A percentile compares a stretch with the other conserved stretches of the same genome.
phyloP scores from a whole-genome alignment of 1,140 invertebrate genomes.

The Samia ricini region DNA sequence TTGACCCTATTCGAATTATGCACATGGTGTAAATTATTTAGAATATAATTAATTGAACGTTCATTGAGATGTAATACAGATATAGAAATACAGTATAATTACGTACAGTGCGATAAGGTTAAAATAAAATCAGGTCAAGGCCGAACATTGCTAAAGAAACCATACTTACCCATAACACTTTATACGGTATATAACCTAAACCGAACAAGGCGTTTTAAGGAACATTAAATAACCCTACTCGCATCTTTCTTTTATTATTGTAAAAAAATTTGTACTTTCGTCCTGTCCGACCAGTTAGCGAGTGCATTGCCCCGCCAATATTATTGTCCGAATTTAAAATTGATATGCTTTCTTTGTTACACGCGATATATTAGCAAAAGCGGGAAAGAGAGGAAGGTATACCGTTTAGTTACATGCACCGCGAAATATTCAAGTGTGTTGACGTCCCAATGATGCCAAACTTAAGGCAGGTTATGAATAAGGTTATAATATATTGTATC shows the following conservation, averaged over 20 bases:
- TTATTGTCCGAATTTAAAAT: constrained; percentile 66
- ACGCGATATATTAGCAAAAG: constrained; percentile 20
- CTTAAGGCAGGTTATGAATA: constrained; percentile 72
- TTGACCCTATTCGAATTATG: too few relatives aligned
- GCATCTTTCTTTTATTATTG: constrained; percentile 58
- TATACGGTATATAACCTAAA: background rate
- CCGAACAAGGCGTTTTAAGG: background rate
- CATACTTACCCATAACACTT: too few relatives aligned
- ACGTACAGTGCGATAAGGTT: too few relatives aligned
- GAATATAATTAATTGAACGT: too few relatives aligned
- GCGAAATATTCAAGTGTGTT: constrained; percentile 40
- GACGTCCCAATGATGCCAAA: constrained; percentile 53
- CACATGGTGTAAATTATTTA: too few relatives aligned
- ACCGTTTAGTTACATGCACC: constrained; percentile 47
- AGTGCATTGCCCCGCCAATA: constrained; percentile 62
- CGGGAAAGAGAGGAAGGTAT: constrained; percentile 39
- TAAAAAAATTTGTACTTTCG: constrained; percentile 72
- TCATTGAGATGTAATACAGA: too few relatives aligned
- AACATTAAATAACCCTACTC: background rate
- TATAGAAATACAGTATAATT: too few relatives aligned
- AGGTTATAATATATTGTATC: constrained; percentile 36
- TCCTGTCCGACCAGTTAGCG: constrained; percentile 67
- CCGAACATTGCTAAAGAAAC: too few relatives aligned
- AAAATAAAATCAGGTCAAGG: too few relatives aligned
- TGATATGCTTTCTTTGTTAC: constrained; percentile 52